Evolutionary conservation across 2,888 invertebrate species (phyloP), one percentile per base, ranked within the genome.

Genomic region (Chirona hameri): DNA sequence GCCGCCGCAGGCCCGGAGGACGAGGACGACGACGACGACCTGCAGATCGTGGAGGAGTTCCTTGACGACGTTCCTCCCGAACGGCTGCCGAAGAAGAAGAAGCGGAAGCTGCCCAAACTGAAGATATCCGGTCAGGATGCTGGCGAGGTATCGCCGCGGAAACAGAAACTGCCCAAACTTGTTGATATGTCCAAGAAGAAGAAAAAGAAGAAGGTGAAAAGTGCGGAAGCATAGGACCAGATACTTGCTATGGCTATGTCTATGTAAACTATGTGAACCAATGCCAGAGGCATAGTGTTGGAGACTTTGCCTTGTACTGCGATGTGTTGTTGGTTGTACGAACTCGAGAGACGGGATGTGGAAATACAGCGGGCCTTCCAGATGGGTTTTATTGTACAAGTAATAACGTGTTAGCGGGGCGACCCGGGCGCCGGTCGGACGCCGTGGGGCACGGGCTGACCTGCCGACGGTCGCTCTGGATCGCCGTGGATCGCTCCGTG

Each of bases 1-100:
- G 39, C 15, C 46, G 21, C 31, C 24, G 46, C 9, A 7, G 27
- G 89, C 89, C 87, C 83, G 87, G 87, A 80, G 79, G 81, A 81
- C 15, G 85, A 83, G 82, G 82, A 65, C 46, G 48, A 65, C 2
- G 81, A 79, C 14, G 65, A 65, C 31, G 82, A 82, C 14, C 31
- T 82, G 7, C 79, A 79, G 55, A 82, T 82, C 31, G 24, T 82
- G 3, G 69, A 82, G 46, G 72, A 69, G 39, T 55, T 48, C 55
- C 21, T 79, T 2, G 81, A 29, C 48, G 82, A 82, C 24, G 82
- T 48, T 1, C 39, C 29, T 24, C 65, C 60, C 60, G 65, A 81
- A 39, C 12, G 18, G 81, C 39, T 29, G 46, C 27, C n/a, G 27
- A 46, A 46, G 60, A 60, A 60, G 69, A 48, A 48, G 55, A 55